These are phyloP conservation scores for Eupithecia centaureata DNA, from an alignment of 2,888 invertebrate genomes.

Conservation along the genomic window DNA sequence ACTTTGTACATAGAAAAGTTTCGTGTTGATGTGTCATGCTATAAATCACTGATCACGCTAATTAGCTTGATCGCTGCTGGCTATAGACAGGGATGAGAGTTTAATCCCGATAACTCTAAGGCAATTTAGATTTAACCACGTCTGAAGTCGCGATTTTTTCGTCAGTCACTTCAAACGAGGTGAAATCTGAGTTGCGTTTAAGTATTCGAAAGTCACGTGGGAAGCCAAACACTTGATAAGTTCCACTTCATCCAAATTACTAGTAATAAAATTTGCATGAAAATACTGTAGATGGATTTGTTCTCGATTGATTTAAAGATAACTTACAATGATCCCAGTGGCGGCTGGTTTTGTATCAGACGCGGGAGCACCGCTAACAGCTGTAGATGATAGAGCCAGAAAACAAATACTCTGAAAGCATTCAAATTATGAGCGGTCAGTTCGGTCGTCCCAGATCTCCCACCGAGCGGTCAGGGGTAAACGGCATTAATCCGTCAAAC, in stretches of 20 bases:
- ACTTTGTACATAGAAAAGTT: neutral
- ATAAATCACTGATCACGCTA: neutral
- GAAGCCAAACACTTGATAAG: neutral
- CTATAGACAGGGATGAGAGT: neutral
- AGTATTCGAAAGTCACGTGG: too few relatives aligned
- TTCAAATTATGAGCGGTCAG: neutral
- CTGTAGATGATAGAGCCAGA: conserved; percentile 35
- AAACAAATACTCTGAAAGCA: conserved; percentile 47
- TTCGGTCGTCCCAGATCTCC: too few relatives aligned
- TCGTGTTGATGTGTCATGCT: neutral
- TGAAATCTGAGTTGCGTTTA: too few relatives aligned
- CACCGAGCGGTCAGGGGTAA: too few relatives aligned
- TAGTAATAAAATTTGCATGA: neutral
- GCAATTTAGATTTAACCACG: too few relatives aligned
- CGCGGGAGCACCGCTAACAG: conserved; percentile 20
- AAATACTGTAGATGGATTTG: neutral
- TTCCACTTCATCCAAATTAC: neutral
- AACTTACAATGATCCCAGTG: conserved; percentile 56
- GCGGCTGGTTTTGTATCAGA: conserved; percentile 12
- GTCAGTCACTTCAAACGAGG: too few relatives aligned
- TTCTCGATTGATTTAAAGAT: neutral
- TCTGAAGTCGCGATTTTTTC: too few relatives aligned
- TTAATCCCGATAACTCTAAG: too few relatives aligned
- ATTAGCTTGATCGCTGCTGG: neutral
- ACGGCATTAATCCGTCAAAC: neutral